Evolutionary conservation across 1,140 invertebrate species (phyloP), one percentile per base, ranked within the genome.

Genomic region (Parapsyche elsis): DNA sequence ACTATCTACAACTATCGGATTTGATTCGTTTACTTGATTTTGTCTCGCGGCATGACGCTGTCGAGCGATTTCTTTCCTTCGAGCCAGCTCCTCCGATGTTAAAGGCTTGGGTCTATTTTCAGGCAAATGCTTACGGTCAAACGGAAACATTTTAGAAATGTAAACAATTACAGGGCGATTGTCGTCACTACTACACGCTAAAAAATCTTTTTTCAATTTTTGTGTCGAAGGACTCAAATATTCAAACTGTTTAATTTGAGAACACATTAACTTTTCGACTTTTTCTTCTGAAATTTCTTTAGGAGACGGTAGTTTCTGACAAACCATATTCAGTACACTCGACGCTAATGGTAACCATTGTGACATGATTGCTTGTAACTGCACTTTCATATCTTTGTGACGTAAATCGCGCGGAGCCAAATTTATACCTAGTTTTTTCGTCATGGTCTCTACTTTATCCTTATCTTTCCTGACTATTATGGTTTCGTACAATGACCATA

Each of bases 111-210:
- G 89, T 84, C 91, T 92, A 85, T 95, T 94, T 85, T 95, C 91
- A 0, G 94, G 94, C 71, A 97, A 84, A 76, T 87, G 87, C 82
- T 90, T 92, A 73, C 90, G 91, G 84, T 95, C 94, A n/a, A 94
- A 91, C 78, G 94, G 92, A 89, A 97, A 95, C 95, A 98, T 97
- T 91, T 99, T 99, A 2, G 98, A 99, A 79, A 99, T 92, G 89
- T 96, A 99, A 70, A 95, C 92, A 85, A 99, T 95, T 10, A 96
- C 89, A 81, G 96, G 94, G 79, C 90, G 91, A 79, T 93, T 89
- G 0, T 91, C 85, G 26, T 90, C 89, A 83, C 91, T 88, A 86
- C 91, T 90, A 87, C 96, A 97, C 30, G 89, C 88, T 49, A 94
- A 84, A 86, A 98, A 97, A 82, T 92, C 92, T 84, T 92, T 85